These are phyloP conservation scores for Papilio polyxenes DNA, from an alignment of 1,140 invertebrate species.

Conservation along the genomic window DNA sequence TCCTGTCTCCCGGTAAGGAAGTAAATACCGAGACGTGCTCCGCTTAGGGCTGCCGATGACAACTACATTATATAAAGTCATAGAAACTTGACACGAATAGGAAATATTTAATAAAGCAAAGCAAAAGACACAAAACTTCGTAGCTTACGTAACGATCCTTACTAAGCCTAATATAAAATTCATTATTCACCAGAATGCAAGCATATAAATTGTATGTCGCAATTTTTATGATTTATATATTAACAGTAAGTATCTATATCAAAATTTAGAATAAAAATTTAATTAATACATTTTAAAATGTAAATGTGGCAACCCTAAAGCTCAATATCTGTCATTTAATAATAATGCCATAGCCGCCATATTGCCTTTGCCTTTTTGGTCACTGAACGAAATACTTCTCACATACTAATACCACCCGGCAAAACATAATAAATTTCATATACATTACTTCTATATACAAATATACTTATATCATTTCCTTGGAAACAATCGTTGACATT, in stretches of 20 bases:
- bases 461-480: not conserved
- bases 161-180: no score
- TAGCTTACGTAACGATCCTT: not conserved
- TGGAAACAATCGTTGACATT: not conserved
- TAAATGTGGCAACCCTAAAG: conserved; percentile 39
- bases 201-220: no score
- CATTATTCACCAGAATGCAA: no score
- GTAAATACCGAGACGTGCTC: conserved; percentile 62
- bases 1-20: conserved; percentile 69
- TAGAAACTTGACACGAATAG: not conserved
- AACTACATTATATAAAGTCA: not conserved
- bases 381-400: conserved; percentile 50
- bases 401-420: conserved; percentile 53
- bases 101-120: not conserved
- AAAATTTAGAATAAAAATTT: no score
- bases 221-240: no score
- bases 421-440: not conserved
- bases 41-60: conserved; percentile 47
- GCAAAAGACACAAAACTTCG: not conserved
- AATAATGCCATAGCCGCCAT: conserved; percentile 53
- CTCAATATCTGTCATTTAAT: conserved; percentile 48
- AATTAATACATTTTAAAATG: conserved; percentile 8
- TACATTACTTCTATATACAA: not conserved
- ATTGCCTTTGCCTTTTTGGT: conserved; percentile 59
- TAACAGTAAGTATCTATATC: no score